Evolutionary conservation across 2,888 invertebrate genomes (phyloP).

Genomic region (Nomada flava): DNA sequence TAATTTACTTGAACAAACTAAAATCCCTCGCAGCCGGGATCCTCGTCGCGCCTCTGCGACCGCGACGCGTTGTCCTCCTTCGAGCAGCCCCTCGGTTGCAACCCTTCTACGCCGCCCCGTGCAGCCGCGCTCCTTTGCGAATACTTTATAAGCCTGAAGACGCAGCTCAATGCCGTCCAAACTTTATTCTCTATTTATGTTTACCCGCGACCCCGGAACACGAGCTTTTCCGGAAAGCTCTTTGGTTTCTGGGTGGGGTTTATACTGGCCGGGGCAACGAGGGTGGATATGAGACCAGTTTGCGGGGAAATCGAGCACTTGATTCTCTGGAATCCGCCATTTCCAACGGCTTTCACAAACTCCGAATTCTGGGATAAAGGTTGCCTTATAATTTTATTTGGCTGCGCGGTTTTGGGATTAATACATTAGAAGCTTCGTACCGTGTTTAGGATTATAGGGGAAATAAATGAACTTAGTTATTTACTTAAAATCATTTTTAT

Average conservation of each 20-base stretch:
- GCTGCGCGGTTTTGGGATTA: no score
- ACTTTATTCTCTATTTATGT: slow-evolving; percentile 81
- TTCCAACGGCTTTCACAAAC: neutral
- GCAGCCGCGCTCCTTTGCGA: slow-evolving; percentile 77
- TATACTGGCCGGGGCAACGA: slow-evolving; percentile 7
- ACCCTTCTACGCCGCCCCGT: slow-evolving; percentile 67
- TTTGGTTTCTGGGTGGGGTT: slow-evolving; percentile 33
- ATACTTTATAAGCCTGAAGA: slow-evolving; percentile 81
- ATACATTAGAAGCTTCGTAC: no score
- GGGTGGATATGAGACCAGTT: slow-evolving; percentile 38
- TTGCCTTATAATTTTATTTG: slow-evolving; percentile 17
- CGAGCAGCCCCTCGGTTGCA: slow-evolving; percentile 50
- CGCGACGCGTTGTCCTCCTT: slow-evolving; percentile 72
- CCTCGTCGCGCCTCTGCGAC: slow-evolving; percentile 65
- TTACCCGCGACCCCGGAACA: slow-evolving; percentile 69
- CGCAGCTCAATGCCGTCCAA: slow-evolving; percentile 73
- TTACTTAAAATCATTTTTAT: no score
- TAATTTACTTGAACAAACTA: slow-evolving; percentile 84
- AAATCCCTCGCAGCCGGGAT: slow-evolving; percentile 73
- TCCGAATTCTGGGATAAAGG: no score
- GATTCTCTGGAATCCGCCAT: slow-evolving; percentile 2
- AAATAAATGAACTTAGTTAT: no score
- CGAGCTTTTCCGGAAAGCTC: slow-evolving; percentile 39
- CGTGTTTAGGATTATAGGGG: neutral
- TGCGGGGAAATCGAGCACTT: slow-evolving; percentile 22